These are phyloP conservation scores for Apis dorsata DNA, from an alignment of 1,140 invertebrate genomes.

Conservation along the genomic window DNA sequence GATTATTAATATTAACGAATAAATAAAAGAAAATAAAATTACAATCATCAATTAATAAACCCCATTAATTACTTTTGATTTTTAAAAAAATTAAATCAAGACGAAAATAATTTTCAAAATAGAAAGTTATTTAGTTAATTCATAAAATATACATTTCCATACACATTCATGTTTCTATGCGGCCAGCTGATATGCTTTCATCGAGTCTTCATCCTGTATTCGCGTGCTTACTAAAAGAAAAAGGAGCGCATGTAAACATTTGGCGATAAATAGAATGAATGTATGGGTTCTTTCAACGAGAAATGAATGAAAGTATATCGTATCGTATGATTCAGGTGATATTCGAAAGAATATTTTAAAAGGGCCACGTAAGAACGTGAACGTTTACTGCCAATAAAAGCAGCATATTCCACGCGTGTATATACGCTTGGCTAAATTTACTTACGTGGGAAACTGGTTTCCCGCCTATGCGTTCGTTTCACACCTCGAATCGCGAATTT, in stretches of 20 bases:
- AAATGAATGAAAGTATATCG: slow-evolving; percentile 3
- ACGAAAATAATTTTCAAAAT: too few relatives aligned
- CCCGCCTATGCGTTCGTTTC: background rate
- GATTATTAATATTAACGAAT: too few relatives aligned
- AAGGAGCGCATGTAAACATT: background rate
- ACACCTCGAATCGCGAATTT: background rate
- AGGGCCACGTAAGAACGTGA: background rate
- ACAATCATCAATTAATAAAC: too few relatives aligned
- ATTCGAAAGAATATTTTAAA: slow-evolving; percentile 5
- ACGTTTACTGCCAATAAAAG: slow-evolving; percentile 27
- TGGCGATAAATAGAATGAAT: background rate
- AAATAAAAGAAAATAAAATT: too few relatives aligned
- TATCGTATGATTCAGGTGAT: background rate
- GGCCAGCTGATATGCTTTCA: too few relatives aligned
- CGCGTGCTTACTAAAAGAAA: background rate
- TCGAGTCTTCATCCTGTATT: too few relatives aligned
- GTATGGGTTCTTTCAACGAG: too few relatives aligned
- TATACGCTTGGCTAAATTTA: slow-evolving; percentile 25
- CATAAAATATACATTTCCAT: too few relatives aligned
- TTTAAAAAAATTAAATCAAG: too few relatives aligned
- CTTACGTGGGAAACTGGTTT: slow-evolving; percentile 22
- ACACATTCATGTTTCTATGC: too few relatives aligned
- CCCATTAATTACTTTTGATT: too few relatives aligned
- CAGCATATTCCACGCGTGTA: background rate
- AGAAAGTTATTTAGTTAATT: too few relatives aligned